Evolutionary conservation across 2,797 vertebrate genomes (phyloP).

Genomic region (Gymnoscopelus braueri): DNA sequence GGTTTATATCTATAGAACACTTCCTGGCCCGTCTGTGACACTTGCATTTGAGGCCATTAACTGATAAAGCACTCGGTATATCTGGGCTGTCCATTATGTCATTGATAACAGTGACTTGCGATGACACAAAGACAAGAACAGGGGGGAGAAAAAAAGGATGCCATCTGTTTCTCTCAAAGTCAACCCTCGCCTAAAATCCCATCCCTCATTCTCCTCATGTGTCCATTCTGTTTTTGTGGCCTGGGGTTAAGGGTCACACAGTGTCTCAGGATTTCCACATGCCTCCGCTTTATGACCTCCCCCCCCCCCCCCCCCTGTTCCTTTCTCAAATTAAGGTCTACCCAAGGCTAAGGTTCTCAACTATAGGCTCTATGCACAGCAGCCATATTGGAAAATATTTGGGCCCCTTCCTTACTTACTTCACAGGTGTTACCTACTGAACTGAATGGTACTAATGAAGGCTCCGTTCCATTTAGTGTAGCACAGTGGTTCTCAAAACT

Average conservation of each 20-base stretch:
- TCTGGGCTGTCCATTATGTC: conserved; percentile 55
- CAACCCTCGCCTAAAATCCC: conserved; percentile 46
- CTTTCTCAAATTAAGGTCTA: conserved; percentile 47
- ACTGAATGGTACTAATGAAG: too few relatives aligned
- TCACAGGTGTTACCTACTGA: too few relatives aligned
- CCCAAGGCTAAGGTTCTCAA: conserved; percentile 61
- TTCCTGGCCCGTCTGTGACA: conserved; percentile 42
- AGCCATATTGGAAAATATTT: too few relatives aligned
- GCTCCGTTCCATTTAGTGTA: too few relatives aligned
- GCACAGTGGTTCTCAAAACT: too few relatives aligned
- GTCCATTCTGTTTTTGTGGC: conserved; percentile 76
- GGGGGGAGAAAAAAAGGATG: conserved; percentile 46
- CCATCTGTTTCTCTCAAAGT: conserved; percentile 60
- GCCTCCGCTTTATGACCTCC: conserved; percentile 6
- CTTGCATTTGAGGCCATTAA: conserved; percentile 47
- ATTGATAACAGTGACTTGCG: conserved; percentile 60
- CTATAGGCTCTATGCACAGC: too few relatives aligned
- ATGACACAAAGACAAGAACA: conserved; percentile 47
- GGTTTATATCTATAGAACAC: conserved; percentile 56
- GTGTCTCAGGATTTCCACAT: conserved; percentile 83
- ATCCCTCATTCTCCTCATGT: conserved; percentile 58
- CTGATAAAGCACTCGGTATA: conserved; percentile 57
- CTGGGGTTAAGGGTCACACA: conserved; percentile 71
- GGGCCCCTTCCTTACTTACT: too few relatives aligned
- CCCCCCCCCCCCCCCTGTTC: conserved; percentile 26